phyloP scores from a whole-genome alignment of 1,140 invertebrate species.

The Drosophila tristis region DNA sequence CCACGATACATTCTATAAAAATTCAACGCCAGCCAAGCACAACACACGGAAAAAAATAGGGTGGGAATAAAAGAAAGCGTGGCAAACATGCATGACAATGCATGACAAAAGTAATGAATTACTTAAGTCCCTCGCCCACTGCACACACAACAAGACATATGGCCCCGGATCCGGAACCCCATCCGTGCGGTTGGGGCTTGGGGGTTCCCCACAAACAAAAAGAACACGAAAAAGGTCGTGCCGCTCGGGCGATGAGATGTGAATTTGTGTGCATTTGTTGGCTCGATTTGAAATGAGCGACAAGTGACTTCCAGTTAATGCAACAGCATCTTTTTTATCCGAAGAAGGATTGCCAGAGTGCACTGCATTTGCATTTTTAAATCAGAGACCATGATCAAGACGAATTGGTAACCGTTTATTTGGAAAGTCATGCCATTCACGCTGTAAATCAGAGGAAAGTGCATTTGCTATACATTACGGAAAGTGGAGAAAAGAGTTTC shows the following conservation, averaged over 20 bases:
- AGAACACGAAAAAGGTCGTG: slow-evolving; percentile 69
- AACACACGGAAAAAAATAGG: slow-evolving; percentile 33
- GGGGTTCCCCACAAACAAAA: slow-evolving; percentile 11
- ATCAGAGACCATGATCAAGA: slow-evolving; percentile 52
- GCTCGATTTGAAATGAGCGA: slow-evolving; percentile 72
- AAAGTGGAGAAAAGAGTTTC: too few species aligned
- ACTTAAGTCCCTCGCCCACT: slow-evolving; percentile 66
- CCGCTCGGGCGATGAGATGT: slow-evolving; percentile 60
- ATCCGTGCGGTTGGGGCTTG: slow-evolving; percentile 28
- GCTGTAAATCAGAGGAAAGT: slow-evolving; percentile 42
- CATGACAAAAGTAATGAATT: slow-evolving; percentile 82
- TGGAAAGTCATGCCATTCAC: slow-evolving; percentile 49
- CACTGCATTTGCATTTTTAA: slow-evolving; percentile 60
- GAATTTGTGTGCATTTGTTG: slow-evolving; percentile 70
- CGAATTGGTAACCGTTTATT: slow-evolving; percentile 51
- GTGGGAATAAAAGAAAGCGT: slow-evolving; percentile 40
- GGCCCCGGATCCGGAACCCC: slow-evolving; percentile 13
- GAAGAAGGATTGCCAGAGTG: slow-evolving; percentile 34
- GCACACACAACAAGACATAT: slow-evolving; percentile 42
- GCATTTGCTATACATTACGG: slow-evolving; percentile 35
- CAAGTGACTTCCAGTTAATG: slow-evolving; percentile 61
- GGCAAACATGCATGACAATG: slow-evolving; percentile 79
- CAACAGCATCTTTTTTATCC: slow-evolving; percentile 31
- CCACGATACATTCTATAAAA: slow-evolving; percentile 66
- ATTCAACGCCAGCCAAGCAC: slow-evolving; percentile 61